Evolutionary conservation across 1,140 invertebrate species (phyloP).

Genomic region (Listronotus bonariensis): DNA sequence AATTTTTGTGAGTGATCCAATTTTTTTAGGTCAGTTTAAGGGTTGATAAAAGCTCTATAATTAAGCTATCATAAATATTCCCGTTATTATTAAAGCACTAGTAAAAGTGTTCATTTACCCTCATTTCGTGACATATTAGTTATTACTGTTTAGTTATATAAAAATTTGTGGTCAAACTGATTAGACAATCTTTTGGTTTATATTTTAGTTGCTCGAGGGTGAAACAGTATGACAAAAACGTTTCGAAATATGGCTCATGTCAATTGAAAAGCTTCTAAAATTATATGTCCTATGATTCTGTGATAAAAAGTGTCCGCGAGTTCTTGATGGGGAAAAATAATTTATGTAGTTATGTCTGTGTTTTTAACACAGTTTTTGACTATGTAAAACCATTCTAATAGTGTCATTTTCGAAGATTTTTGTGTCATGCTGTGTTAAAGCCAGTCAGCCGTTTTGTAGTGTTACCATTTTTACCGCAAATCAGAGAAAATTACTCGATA

Average conservation of each 20-base stretch:
- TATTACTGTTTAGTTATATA: conserved; percentile 1
- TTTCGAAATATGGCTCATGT: too few species aligned
- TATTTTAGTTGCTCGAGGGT: conserved; percentile 10
- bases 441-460: conserved; percentile 48
- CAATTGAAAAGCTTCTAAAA: too few species aligned
- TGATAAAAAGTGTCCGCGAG: too few species aligned
- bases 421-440: conserved; percentile 11
- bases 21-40: too few species aligned
- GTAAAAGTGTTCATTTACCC: conserved; percentile 6
- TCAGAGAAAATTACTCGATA: conserved; percentile 21
- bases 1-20: too few species aligned
- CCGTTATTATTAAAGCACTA: neutral
- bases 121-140: conserved; percentile 12
- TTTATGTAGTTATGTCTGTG: neutral
- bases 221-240: neutral
- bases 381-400: neutral
- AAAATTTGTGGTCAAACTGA: conserved; percentile 44
- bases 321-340: neutral
- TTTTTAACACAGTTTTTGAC: neutral
- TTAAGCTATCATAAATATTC: too few species aligned
- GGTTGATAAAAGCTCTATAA: too few species aligned
- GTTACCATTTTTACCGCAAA: conserved; percentile 47
- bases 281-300: too few species aligned
- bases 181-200: conserved; percentile 43
- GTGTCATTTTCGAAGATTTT: neutral